These are phyloP conservation scores for Synergus itoensis DNA, from an alignment of 2,888 invertebrate genomes.

Conservation along the genomic window DNA sequence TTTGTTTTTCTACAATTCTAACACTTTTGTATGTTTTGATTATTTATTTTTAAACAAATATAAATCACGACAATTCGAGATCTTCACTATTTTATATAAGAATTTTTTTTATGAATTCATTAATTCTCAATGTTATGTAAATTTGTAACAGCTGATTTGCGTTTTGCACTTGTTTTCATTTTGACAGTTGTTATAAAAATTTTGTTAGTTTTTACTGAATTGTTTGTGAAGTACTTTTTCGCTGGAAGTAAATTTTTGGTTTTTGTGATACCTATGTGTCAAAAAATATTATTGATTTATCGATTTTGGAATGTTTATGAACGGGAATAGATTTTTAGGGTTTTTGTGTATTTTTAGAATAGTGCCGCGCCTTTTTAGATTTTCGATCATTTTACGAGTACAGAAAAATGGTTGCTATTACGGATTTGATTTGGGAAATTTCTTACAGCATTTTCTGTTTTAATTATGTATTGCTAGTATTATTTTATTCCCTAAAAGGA, in stretches of 20 bases:
- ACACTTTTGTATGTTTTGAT: not conserved
- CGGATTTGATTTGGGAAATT: not conserved
- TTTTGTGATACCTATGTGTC: not conserved
- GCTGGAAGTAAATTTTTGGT: not conserved
- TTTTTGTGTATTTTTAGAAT: not conserved
- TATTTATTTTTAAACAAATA: not conserved
- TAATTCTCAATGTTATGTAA: not conserved
- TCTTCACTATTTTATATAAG: not conserved
- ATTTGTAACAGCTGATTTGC: constrained; percentile 1
- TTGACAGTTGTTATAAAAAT: not conserved
- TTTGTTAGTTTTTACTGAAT: not conserved
- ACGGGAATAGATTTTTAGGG: not conserved
- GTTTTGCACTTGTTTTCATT: constrained; percentile 23
- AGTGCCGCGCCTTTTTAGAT: not conserved
- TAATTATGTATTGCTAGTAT: not conserved
- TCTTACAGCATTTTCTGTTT: not conserved
- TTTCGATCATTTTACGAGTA: not conserved
- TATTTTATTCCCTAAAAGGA: too few species aligned
- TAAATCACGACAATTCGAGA: not conserved
- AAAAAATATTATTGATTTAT: not conserved
- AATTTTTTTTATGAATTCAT: not conserved
- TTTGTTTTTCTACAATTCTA: not conserved
- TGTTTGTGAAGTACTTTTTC: not conserved
- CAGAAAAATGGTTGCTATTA: not conserved
- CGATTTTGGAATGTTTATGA: not conserved